Percentiles rank a stretch among this genome's conserved stretches.
These are phyloP conservation scores for Drosophila borborema DNA, from an alignment of 2,888 invertebrate species.

Conservation along the genomic window DNA sequence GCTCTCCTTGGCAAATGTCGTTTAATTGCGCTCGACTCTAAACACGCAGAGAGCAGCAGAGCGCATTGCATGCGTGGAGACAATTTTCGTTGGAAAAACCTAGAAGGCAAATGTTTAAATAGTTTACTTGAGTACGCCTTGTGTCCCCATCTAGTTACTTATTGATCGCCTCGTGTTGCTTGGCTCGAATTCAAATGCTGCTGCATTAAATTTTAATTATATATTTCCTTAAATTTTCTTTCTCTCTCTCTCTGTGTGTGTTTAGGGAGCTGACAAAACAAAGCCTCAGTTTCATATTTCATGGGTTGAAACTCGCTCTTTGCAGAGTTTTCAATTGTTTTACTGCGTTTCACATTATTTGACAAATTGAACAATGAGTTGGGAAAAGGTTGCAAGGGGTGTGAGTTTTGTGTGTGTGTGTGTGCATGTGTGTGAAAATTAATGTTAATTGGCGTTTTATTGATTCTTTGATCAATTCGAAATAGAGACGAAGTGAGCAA, in stretches of 20 bases:
- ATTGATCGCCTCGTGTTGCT: conserved; percentile 35
- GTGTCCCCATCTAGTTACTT: conserved; percentile 49
- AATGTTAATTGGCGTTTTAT: conserved; percentile 73
- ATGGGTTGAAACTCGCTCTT: conserved; percentile 22
- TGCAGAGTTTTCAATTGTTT: conserved; percentile 56
- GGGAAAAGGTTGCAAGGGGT: conserved; percentile 13
- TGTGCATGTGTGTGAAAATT: conserved; percentile 65
- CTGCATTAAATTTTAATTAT: conserved; percentile 64
- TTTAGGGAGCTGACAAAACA: conserved; percentile 59
- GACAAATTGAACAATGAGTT: conserved; percentile 65
- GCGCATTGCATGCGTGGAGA: conserved; percentile 35
- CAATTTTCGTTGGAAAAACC: conserved; percentile 47
- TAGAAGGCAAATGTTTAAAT: conserved; percentile 42
- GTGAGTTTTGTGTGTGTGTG: conserved; percentile 37
- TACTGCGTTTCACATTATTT: conserved; percentile 58
- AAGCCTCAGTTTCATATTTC: conserved; percentile 59
- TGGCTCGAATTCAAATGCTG: conserved; percentile 53
- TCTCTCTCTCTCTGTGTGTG: not conserved
- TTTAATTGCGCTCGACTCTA: conserved; percentile 30
- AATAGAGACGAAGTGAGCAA: not conserved
- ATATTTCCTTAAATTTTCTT: conserved; percentile 19
- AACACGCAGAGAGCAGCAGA: conserved; percentile 7
- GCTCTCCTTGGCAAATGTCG: conserved; percentile 11
- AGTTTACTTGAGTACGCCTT: conserved; percentile 44
- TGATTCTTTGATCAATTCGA: conserved; percentile 59